phyloP scores from a whole-genome alignment of 2,113 vertebrate species.

The Origma solitaria region DNA sequence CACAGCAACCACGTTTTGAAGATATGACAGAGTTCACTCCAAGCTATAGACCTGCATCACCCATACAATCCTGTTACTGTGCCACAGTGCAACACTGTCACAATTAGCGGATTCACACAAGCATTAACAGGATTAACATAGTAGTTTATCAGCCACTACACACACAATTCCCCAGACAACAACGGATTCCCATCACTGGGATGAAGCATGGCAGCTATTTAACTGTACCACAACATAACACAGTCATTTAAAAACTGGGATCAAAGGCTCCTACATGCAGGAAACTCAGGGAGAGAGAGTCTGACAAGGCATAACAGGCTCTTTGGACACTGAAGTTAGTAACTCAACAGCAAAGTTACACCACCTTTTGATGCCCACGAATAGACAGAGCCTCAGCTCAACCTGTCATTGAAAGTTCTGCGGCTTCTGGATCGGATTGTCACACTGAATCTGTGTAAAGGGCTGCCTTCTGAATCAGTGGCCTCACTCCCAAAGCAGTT shows the following conservation, averaged over 20 bases:
- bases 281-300: background rate
- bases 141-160: background rate
- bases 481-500: background rate
- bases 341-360: background rate
- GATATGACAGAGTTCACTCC: background rate
- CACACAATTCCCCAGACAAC: background rate
- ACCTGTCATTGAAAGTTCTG: background rate
- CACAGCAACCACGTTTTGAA: background rate
- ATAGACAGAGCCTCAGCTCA: background rate
- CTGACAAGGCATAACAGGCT: background rate
- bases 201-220: background rate
- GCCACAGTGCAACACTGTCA: background rate
- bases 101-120: background rate
- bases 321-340: background rate
- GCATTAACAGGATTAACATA: conserved; percentile 27
- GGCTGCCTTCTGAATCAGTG: background rate
- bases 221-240: background rate
- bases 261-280: background rate
- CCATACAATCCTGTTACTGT: background rate
- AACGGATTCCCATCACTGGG: background rate
- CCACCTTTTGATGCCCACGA: background rate
- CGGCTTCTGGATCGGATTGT: background rate
- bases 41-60: background rate
- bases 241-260: background rate
- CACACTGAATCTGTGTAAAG: background rate